Conservation (phyloP, 2,888 invertebrate genomes). For the Callosobruchus maculatus region DNA sequence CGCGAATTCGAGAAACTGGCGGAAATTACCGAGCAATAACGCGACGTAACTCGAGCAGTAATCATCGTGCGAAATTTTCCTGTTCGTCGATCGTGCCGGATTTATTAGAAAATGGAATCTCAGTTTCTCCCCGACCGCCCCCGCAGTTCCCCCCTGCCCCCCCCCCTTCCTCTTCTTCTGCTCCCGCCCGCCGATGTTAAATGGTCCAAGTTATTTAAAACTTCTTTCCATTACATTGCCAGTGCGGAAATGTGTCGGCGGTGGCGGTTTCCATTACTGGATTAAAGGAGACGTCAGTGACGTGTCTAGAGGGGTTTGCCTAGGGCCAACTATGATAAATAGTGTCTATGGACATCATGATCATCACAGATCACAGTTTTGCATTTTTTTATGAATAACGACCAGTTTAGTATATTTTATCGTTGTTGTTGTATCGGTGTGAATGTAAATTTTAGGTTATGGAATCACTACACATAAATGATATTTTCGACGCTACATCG, state of each 20-base stretch:
- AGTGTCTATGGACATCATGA: no score
- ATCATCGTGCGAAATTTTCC: not conserved
- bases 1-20: no score
- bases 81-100: slow-evolving; percentile 10
- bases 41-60: not conserved
- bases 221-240: slow-evolving; percentile 31
- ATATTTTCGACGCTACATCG: no score
- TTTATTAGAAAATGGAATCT: slow-evolving; percentile 24
- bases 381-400: no score
- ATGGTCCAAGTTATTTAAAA: slow-evolving; percentile 31
- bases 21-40: not conserved
- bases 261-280: slow-evolving; percentile 33
- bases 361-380: no score
- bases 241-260: slow-evolving; percentile 3
- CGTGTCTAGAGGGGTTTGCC: slow-evolving; percentile 5
- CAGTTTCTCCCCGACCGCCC: not conserved
- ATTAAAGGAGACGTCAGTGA: slow-evolving; percentile 27
- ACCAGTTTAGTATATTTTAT: no score
- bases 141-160: no score
- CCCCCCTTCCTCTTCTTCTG: no score
- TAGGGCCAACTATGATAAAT: no score
- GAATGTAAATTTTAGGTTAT: no score
- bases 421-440: no score
- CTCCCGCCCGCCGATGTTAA: slow-evolving; percentile 19
- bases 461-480: no score